Conservation (phyloP, 2,113 vertebrate genomes). For the Ceuthmochares aereus region DNA sequence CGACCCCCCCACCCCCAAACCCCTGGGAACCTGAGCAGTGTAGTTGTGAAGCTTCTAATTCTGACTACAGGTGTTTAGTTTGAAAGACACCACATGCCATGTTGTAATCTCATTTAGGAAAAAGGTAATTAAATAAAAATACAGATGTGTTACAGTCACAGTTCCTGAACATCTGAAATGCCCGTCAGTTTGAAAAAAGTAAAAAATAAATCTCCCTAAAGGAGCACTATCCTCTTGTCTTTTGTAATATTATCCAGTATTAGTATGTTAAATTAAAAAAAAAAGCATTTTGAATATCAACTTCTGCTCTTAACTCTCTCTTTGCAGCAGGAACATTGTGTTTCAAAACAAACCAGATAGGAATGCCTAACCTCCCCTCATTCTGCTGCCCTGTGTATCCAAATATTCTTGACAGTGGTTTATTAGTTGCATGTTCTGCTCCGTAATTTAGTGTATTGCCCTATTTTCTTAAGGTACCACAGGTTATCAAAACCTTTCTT, state of each 20-base stretch:
- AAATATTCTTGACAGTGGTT: background rate
- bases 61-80: conserved; percentile 71
- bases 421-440: background rate
- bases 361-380: background rate
- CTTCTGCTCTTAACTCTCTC: background rate
- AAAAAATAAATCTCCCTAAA: background rate
- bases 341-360: conserved; percentile 17
- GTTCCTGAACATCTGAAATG: conserved; percentile 72
- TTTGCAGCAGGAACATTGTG: background rate
- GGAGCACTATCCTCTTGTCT: background rate
- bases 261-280: conserved; percentile 27
- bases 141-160: conserved; percentile 73
- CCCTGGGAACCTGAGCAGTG: background rate
- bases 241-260: conserved; percentile 28
- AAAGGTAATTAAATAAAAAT: conserved; percentile 79
- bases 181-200: background rate
- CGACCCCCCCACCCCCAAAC: background rate
- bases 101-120: conserved; percentile 74
- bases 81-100: conserved; percentile 58
- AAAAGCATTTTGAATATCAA: background rate
- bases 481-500: background rate
- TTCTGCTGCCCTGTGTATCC: background rate
- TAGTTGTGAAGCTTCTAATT: conserved; percentile 50
- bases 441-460: background rate
- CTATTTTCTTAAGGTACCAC: background rate